Conservation (phyloP, 2,113 vertebrate genomes). For the Elephantulus edwardii region DNA sequence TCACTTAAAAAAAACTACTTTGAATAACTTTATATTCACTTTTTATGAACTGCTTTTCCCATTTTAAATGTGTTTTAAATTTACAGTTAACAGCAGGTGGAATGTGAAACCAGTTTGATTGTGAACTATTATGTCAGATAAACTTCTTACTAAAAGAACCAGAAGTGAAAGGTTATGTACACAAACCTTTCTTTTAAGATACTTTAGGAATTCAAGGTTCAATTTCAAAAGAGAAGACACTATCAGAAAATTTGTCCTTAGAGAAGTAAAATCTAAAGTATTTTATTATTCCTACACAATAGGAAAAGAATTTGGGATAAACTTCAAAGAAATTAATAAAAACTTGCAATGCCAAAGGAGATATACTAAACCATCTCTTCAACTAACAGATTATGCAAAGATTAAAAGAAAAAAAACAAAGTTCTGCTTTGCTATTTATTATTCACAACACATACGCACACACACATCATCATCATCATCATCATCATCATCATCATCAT, state of each 20-base stretch:
- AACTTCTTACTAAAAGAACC: background rate
- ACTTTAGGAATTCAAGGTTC: background rate
- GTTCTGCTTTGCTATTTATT: too few species aligned
- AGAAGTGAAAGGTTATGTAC: background rate
- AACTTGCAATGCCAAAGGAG: background rate
- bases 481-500: too few species aligned
- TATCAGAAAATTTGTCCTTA: background rate
- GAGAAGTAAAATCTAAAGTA: background rate
- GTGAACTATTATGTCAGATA: background rate
- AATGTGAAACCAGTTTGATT: background rate
- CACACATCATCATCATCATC: too few species aligned
- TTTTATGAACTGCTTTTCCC: background rate
- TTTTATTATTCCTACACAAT: too few species aligned
- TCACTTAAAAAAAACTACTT: background rate
- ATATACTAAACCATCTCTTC: conserved; percentile 27
- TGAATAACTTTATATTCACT: background rate
- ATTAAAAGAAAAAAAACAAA: background rate
- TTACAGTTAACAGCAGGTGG: too few species aligned
- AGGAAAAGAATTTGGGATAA: background rate
- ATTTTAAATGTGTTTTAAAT: conserved; percentile 1
- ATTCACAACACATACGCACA: too few species aligned
- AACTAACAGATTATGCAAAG: background rate
- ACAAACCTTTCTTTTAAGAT: background rate
- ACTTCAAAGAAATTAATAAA: background rate
- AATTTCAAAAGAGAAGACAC: background rate